Base-by-base conservation (phyloP, 2,797 vertebrate species). In the Peromyscus aztecus region DNA sequence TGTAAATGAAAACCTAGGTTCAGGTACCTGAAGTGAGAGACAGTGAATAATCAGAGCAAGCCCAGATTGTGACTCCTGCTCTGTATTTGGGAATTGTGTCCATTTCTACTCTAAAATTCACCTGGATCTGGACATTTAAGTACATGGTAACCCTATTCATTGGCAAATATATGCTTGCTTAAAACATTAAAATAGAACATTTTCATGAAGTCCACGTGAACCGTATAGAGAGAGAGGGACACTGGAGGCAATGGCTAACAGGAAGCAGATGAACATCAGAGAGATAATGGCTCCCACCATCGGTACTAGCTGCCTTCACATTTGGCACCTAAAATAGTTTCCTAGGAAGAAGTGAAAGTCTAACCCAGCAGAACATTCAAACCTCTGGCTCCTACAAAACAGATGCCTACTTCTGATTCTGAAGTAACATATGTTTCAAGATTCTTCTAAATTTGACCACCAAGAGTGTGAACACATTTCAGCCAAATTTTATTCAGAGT, bases 341-440 rank as follows among this genome's bases (percentile, higher is more conserved):
- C 46, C 76, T 49, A 61, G 49, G 31, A 92, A 40, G 6, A 86
- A 92, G 24, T 84, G 85, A 97, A 95, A 97, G 75, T 7, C 6
- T 1, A 86, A 46, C n/a, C 43, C 85, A 95, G 49, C 83, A 87
- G 82, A 80, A 3, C 6, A 3, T 37, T 90, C 82, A 93, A 59
- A 46, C 23, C 63, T 92, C 84, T 89, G 84, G 76, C 90, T 93
- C 55, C 52, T 91, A 19, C 10, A 92, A 94, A 63, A 76, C 34
- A 55, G 76, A 69, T 37, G 3, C 10, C 16, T 6, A 27, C 90
- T 89, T 93, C 57, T 1, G 7, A 76, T 92, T 93, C 76, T 17
- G 40, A 96, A 90, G 78, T 91, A 57, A 43, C 61, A 71, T 90
- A 96, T 86, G 61, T 93, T 87, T 87, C 55, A 57, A 80, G 67